Evolutionary conservation across 2,888 invertebrate genomes (phyloP).

Genomic region (Drosophila mulleri): DNA sequence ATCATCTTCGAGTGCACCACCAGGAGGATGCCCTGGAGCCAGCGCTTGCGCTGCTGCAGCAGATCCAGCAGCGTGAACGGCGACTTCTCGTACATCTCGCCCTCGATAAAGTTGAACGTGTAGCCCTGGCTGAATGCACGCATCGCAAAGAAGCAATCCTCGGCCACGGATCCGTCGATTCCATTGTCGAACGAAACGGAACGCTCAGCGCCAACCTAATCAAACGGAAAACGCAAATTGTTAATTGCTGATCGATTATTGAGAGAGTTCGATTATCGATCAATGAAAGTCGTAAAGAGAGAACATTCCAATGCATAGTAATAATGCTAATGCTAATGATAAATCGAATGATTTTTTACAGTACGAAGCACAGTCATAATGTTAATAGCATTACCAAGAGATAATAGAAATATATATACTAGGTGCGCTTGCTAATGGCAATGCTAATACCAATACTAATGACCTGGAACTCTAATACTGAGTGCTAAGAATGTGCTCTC

Average conservation of each 20-base stretch:
- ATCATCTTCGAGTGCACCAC: slow-evolving; percentile 95
- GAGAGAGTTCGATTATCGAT: too few relatives aligned
- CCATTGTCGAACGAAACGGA: slow-evolving; percentile 98
- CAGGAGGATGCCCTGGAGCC: slow-evolving; percentile 96
- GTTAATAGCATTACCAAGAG: too few relatives aligned
- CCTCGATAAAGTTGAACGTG: slow-evolving; percentile 97
- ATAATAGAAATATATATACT: too few relatives aligned
- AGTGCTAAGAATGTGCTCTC: too few relatives aligned
- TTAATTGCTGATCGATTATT: neutral
- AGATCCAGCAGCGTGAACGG: slow-evolving; percentile 98
- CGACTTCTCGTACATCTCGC: slow-evolving; percentile 99
- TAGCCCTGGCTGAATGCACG: slow-evolving; percentile 95
- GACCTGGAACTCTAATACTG: too few relatives aligned
- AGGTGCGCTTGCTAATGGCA: too few relatives aligned
- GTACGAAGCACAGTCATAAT: too few relatives aligned
- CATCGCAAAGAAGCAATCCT: slow-evolving; percentile 99
- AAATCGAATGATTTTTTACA: neutral
- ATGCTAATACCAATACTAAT: neutral
- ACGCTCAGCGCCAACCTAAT: slow-evolving; percentile 94
- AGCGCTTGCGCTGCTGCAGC: slow-evolving; percentile 97
- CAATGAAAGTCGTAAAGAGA: neutral
- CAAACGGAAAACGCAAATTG: neutral
- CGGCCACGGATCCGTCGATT: slow-evolving; percentile 98
- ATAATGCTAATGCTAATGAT: neutral
- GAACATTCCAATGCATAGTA: neutral